phyloP scores from a whole-genome alignment of 1,140 invertebrate species.

The Ostrea denselamellosa region DNA sequence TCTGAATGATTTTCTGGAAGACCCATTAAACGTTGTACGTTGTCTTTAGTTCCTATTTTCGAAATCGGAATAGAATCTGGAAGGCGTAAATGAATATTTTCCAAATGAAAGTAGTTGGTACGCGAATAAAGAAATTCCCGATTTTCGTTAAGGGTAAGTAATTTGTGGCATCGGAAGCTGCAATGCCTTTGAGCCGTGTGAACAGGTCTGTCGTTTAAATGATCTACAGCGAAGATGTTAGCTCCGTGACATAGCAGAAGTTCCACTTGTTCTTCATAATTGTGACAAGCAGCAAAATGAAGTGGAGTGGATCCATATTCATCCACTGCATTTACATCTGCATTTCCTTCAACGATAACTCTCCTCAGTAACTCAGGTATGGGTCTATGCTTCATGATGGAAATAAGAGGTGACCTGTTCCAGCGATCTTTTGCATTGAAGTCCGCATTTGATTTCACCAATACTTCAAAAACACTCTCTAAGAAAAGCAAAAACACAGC shows the following conservation, averaged over 20 bases:
- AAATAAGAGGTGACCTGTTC: slow-evolving; percentile 36
- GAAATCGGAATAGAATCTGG: slow-evolving; percentile 31
- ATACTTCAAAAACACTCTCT: background rate
- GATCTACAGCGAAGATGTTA: slow-evolving; percentile 1
- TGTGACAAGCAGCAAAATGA: slow-evolving; percentile 46
- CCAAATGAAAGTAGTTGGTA: background rate
- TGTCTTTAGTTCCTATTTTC: background rate
- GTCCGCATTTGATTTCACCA: background rate
- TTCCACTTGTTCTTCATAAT: slow-evolving; percentile 47
- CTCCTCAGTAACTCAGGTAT: slow-evolving; percentile 3
- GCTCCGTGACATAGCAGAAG: slow-evolving; percentile 12
- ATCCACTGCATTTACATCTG: slow-evolving; percentile 36
- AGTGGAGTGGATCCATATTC: slow-evolving; percentile 38
- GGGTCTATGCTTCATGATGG: slow-evolving; percentile 37
- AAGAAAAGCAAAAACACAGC: background rate
- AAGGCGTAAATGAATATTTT: slow-evolving; percentile 4
- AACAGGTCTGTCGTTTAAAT: slow-evolving; percentile 13
- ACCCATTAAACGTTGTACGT: background rate
- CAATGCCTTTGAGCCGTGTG: slow-evolving; percentile 37
- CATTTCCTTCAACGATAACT: slow-evolving; percentile 7
- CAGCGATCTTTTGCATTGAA: slow-evolving; percentile 44
- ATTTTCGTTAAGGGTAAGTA: background rate
- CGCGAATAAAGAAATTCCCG: background rate
- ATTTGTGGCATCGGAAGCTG: slow-evolving; percentile 5
- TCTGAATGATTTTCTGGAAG: background rate